These are phyloP conservation scores for Zaprionus bogoriensis DNA, from an alignment of 2,888 invertebrate genomes.

Conservation along the genomic window DNA sequence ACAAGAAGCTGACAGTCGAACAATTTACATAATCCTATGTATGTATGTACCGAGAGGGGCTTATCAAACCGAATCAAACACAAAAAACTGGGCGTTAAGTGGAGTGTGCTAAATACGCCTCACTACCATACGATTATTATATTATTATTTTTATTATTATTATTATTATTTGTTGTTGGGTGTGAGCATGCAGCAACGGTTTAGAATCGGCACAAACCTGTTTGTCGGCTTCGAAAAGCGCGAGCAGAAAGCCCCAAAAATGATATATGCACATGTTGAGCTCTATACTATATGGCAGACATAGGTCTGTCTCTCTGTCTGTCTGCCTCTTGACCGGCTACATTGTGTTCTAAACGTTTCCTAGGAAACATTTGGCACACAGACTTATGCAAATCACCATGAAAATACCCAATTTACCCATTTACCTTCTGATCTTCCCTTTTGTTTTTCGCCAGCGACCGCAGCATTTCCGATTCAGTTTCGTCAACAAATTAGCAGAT, in stretches of 20 bases:
- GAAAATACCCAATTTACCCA: slow-evolving; percentile 32
- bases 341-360: slow-evolving; percentile 38
- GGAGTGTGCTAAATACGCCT: slow-evolving; percentile 58
- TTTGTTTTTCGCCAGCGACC: slow-evolving; percentile 26
- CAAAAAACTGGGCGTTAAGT: slow-evolving; percentile 49
- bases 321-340: neutral
- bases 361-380: slow-evolving; percentile 58
- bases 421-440: neutral
- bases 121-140: too few species aligned
- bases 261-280: neutral
- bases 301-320: neutral
- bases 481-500: slow-evolving; percentile 40
- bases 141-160: slow-evolving; percentile 1
- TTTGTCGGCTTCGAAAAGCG: slow-evolving; percentile 31
- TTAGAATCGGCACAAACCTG: slow-evolving; percentile 50
- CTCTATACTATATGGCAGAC: neutral
- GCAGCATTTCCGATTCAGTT: slow-evolving; percentile 64
- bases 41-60: slow-evolving; percentile 32
- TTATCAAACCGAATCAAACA: slow-evolving; percentile 42
- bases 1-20: slow-evolving; percentile 47
- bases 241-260: slow-evolving; percentile 23
- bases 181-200: slow-evolving; percentile 37
- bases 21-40: slow-evolving; percentile 56
- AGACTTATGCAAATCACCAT: slow-evolving; percentile 61
- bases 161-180: neutral